Base-by-base conservation (phyloP, 2,888 invertebrate genomes). In the Lasioglossum malachurum region DNA sequence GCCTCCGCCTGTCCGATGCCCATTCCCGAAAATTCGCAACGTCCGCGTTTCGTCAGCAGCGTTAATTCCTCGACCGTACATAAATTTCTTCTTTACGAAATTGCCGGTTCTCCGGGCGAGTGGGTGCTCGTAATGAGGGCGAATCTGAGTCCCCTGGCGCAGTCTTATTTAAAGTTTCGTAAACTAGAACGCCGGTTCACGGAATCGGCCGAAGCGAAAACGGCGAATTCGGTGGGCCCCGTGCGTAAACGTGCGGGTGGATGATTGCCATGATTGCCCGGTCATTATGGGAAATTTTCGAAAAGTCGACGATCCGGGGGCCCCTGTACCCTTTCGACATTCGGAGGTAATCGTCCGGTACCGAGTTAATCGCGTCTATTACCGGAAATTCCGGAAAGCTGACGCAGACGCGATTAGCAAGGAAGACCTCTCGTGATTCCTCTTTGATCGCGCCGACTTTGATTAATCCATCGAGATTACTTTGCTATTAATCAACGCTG, bases 221-320 rank as follows among this genome's bases (percentile, higher is more conserved):
- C 64, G 64, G 19, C 38, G 71, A 76, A 82, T 74, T 38, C 76
- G 67, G 80, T 82, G 78, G 41, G 27, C 44, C 57, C 53, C 72
- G 75, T 49, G 79, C 80, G 80, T 86, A 90, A 89, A 88, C 78
- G 91, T 80, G 91, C 82, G 91, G 91, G 91, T 89, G 91, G 89
- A 91, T 78, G 90, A 90, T 91, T 91, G 73, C 67, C 87, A 90
- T 90, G 88, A 91, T 91, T 90, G 86, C 82, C 84, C 86, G 74
- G 84, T 86, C 35, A 91, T 91, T 91, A 91, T 89, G 86, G 82
- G 86, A 89, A 87, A 89, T 91, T 91, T 87, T 79, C 72, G 77
- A 82, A 91, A 90, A 91, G 44, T 84, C 82, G 87, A 82, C 79
- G 75, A 75, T 44, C 75, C 73, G 64, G 57, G 69, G 78, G 49